Evolutionary conservation across 2,888 invertebrate species (phyloP).

Genomic region (Drosophila multiciliata): DNA sequence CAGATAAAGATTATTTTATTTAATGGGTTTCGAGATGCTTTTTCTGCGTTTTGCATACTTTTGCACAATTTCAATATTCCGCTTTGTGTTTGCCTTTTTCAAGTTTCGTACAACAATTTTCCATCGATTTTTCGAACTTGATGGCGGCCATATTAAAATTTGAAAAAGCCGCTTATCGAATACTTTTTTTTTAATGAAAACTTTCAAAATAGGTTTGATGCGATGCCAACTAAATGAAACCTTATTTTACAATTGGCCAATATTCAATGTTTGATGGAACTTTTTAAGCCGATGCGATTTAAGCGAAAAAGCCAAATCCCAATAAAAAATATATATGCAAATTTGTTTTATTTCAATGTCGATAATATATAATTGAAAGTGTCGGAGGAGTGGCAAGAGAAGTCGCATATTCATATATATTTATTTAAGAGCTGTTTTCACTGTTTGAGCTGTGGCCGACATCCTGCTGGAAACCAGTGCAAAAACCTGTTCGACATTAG

Average conservation of each 20-base stretch:
- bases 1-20: too few species aligned
- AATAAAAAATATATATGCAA: background rate
- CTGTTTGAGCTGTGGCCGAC: background rate
- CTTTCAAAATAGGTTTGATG: background rate
- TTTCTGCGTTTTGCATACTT: background rate
- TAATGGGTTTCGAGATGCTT: too few species aligned
- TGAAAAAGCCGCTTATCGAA: too few species aligned
- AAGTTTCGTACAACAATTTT: background rate
- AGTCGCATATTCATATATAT: background rate
- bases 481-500: background rate
- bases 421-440: background rate
- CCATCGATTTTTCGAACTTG: background rate
- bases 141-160: background rate
- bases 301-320: background rate
- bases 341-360: background rate
- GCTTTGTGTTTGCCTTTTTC: background rate
- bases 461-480: constrained; percentile 15
- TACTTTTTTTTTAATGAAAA: too few species aligned
- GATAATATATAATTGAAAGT: background rate
- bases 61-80: background rate
- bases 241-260: background rate
- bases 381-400: background rate
- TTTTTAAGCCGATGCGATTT: background rate
- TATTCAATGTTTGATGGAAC: background rate
- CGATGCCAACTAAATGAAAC: background rate